A percentile compares a stretch with the other conserved stretches of the same genome.
These are phyloP conservation scores for Proteles cristata DNA, from an alignment of 2,113 vertebrate species.

Conservation along the genomic window DNA sequence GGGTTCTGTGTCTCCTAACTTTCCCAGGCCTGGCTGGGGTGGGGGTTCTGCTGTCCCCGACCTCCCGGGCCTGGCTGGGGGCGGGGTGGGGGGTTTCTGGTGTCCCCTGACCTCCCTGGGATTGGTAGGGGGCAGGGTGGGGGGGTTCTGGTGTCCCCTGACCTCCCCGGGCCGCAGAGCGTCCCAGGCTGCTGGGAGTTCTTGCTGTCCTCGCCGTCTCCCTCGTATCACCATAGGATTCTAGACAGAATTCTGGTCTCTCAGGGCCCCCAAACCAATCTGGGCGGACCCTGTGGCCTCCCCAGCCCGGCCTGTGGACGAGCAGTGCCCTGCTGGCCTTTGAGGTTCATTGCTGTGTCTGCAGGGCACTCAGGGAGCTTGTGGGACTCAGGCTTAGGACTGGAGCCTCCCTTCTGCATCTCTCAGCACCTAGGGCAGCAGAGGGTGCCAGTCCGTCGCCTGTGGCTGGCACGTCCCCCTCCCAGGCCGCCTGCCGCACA, in stretches of 20 bases:
- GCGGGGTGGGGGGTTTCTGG: too few relatives aligned
- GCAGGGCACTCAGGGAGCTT: fast-evolving
- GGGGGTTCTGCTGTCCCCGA: background rate
- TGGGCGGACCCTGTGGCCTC: background rate
- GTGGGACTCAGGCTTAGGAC: background rate
- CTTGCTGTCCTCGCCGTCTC: background rate
- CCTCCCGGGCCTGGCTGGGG: background rate
- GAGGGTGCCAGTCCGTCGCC: background rate
- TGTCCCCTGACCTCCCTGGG: too few relatives aligned
- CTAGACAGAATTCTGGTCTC: fast-evolving
- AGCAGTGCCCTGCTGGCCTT: background rate
- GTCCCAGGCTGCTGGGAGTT: background rate
- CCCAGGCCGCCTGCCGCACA: background rate
- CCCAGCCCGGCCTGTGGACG: too few relatives aligned
- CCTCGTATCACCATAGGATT: background rate
- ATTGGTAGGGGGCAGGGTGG: background rate
- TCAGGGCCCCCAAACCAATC: background rate
- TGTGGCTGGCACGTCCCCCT: background rate
- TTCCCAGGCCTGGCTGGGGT: too few relatives aligned
- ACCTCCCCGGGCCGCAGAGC: fast-evolving
- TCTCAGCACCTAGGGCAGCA: background rate
- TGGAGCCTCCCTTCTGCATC: background rate
- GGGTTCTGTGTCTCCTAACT: too few relatives aligned
- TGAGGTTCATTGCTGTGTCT: fast-evolving
- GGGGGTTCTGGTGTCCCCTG: background rate